Evolutionary conservation across 1,140 invertebrate species (phyloP).

Genomic region (Scaptomyza hsui): DNA sequence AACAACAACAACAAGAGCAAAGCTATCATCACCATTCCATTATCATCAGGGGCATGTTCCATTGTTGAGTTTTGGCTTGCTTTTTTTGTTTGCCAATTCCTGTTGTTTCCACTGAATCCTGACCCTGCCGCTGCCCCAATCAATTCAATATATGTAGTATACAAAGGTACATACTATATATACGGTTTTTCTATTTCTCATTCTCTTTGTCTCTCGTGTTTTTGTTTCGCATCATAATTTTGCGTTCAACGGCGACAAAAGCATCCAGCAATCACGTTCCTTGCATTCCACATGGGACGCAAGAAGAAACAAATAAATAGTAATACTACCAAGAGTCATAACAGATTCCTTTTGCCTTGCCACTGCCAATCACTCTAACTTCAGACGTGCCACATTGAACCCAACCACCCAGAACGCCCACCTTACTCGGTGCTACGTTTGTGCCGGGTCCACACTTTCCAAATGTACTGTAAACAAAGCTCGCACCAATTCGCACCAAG

Average conservation of each 20-base stretch:
- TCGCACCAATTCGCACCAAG: conserved; percentile 48
- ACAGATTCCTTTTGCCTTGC: conserved; percentile 53
- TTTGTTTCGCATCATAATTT: conserved; percentile 82
- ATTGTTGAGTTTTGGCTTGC: conserved; percentile 41
- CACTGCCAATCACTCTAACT: conserved; percentile 2
- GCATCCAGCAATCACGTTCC: conserved; percentile 75
- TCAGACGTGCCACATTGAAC: conserved; percentile 19
- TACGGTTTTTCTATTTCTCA: conserved; percentile 43
- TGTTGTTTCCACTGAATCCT: conserved; percentile 31
- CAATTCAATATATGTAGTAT: neutral
- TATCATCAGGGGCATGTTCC: conserved; percentile 54
- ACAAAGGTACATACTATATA: conserved; percentile 9
- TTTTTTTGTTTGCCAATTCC: conserved; percentile 59
- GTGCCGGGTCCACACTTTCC: conserved; percentile 37
- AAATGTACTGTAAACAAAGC: conserved; percentile 68
- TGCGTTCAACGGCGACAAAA: conserved; percentile 45
- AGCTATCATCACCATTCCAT: conserved; percentile 61
- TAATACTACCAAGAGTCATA: conserved; percentile 36
- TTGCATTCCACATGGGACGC: conserved; percentile 32
- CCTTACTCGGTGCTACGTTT: conserved; percentile 29
- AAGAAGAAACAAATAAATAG: conserved; percentile 11
- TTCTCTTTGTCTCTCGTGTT: conserved; percentile 66
- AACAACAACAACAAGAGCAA: conserved; percentile 27
- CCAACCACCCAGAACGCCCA: conserved; percentile 63
- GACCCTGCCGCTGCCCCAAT: neutral